phyloP scores from a whole-genome alignment of 2,888 invertebrate genomes.

The Caenorhabditis angaria region DNA sequence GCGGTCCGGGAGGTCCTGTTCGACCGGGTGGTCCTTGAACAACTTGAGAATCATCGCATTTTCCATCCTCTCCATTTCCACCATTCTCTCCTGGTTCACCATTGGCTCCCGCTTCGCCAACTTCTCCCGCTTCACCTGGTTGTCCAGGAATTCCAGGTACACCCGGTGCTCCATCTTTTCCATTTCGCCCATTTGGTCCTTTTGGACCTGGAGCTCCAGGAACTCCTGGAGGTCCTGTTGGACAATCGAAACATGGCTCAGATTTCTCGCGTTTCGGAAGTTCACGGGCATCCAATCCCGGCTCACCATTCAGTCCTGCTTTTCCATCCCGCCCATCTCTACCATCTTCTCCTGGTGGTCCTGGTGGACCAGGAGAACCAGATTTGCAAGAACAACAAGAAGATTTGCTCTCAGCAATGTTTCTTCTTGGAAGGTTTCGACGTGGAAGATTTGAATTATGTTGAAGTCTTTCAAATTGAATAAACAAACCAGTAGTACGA shows the following conservation, averaged over 20 bases:
- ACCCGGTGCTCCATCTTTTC: conserved; percentile 44
- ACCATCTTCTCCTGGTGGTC: conserved; percentile 57
- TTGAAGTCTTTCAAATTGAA: conserved; percentile 59
- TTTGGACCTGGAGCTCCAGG: conserved; percentile 49
- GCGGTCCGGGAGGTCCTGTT: conserved; percentile 40
- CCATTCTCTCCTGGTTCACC: conserved; percentile 53
- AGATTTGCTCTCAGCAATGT: not conserved
- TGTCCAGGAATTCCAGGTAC: conserved; percentile 53
- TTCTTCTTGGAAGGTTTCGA: not conserved
- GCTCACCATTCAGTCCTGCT: conserved; percentile 52
- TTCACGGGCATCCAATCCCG: conserved; percentile 33
- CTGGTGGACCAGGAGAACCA: conserved; percentile 49
- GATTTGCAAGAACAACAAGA: conserved; percentile 51
- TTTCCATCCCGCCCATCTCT: conserved; percentile 53
- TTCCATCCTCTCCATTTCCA: conserved; percentile 33
- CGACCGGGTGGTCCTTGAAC: conserved; percentile 51
- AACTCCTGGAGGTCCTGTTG: conserved; percentile 39
- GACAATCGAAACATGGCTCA: conserved; percentile 35
- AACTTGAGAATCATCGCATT: conserved; percentile 33
- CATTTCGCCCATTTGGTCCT: conserved; percentile 53
- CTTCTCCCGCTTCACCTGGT: conserved; percentile 50
- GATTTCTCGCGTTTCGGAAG: conserved; percentile 11
- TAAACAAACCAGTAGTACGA: conserved; percentile 56
- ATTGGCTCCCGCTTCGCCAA: conserved; percentile 41
- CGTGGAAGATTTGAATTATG: conserved; percentile 46